Base-by-base conservation (phyloP, 2,888 invertebrate species). In the Melanotus villosus region DNA sequence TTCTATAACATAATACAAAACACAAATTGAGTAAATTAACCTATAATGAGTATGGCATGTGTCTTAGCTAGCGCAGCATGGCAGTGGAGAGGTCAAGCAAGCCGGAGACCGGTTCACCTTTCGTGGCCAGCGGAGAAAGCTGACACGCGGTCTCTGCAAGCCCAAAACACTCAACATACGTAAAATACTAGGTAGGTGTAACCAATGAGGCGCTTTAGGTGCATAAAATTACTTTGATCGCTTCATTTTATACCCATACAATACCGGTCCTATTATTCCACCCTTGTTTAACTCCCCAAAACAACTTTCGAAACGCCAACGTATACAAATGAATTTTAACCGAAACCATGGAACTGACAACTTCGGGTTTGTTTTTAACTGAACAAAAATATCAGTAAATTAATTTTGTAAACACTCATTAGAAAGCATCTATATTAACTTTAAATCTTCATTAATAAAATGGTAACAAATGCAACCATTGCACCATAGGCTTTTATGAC, bases 101-200 rank as follows among this genome's bases (percentile, higher is more conserved):
- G 76, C 77, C 65, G 78, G 76, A 77, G 79, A 78, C 77, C 78
- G 77, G 80, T 79, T 80, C 79, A 79, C 80, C 79, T 80, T 80
- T 76, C 77, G 76, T 76, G 76, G 78, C 77, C 76, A 76, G 65
- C 74, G 78, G 80, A 80, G 80, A 80, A 80, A 80, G 80, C 80
- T 79, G 79, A 77, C 76, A 77, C 69, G 71, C 68, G 71, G 68
- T 68, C 64, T 68, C 47, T 54, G 60, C 59, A 68, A 68, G 59
- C 56, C 66, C 57, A 66, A 66, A 66, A 70, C 66, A 70, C 52
- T 62, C 16, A 57, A 43, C 56, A 43, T 54, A 65, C 45, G 41
- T 63, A 68, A 68, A 68, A 68, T 57, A 54, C 56, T 65, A 64
- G 58, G 43, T 65, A 65, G 56, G 43, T 57, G 57, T 65, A 65